Base-by-base conservation (phyloP, 2,888 invertebrate genomes). In the Trissolcus brochymenae region DNA sequence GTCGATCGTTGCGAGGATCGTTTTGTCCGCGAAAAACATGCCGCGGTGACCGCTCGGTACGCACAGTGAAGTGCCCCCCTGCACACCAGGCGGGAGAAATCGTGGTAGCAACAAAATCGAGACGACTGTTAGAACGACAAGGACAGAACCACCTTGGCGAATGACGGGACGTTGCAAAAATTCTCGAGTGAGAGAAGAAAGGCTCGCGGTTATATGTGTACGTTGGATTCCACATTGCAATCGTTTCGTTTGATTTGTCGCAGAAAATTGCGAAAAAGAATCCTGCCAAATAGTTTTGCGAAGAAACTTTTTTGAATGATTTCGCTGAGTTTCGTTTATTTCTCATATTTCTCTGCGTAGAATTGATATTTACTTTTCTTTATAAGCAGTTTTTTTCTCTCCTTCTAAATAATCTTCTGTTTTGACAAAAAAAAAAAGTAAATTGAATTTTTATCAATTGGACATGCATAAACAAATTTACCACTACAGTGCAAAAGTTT, bases 1-100 rank as follows among this genome's bases (percentile, higher is more conserved):
- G 64, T 72, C 43, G 75, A 76, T 73, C 75, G 71, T 67, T 61
- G 62, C 54, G 51, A 71, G 13, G 54, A 16, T 57, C 21, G 59
- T 62, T 74, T 71, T 66, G 50, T 66, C 50, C 61, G 66, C 66
- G 66, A 62, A 72, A 54, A 59, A 64, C 16, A 16, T 14, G 46
- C 4, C 67, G 25, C 25, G 70, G 54, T 71, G 51, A 49, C 35
- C 49, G 56, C 46, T 16, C 6, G 11, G 46, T 46, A 46, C 46
- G 46, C 19, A 17, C 29, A 64, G 73, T 66, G 66, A 74, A 62
- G 70, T 60, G 55, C 46, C n/a, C 6, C 29, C 9, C 51, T 46
- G 62, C 41, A 21, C 55, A 21, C 55, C 72, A 25, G 13, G 65
- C 46, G 61, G 50, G 61, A 70, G 55, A 17, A 13, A 43, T 40